phyloP scores from a whole-genome alignment of 2,888 invertebrate species.

The Tipula lateralis region DNA sequence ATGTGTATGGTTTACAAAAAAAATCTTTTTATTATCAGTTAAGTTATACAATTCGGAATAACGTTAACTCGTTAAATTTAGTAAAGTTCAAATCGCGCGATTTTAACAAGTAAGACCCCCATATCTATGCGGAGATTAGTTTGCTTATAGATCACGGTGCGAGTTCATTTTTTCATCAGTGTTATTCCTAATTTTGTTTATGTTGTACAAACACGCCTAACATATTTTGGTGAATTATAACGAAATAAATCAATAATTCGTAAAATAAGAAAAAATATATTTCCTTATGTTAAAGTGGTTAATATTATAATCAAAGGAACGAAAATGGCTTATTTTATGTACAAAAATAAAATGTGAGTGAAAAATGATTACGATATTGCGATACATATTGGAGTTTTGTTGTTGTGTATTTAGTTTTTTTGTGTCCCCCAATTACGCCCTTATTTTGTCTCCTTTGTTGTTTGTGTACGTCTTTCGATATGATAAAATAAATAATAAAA shows the following conservation, averaged over 20 bases:
- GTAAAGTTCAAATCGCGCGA: background rate
- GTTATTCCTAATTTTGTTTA: background rate
- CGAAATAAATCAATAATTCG: background rate
- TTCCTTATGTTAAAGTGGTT: conserved; percentile 5
- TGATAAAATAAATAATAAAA: background rate
- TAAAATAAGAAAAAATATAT: background rate
- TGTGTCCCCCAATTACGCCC: background rate
- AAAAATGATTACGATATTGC: background rate
- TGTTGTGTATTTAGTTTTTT: background rate
- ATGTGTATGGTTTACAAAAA: background rate
- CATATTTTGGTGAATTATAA: background rate
- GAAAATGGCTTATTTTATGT: conserved; percentile 27
- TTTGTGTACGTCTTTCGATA: background rate
- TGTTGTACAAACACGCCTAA: background rate
- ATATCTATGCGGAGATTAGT: background rate
- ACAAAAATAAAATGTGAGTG: conserved; percentile 26
- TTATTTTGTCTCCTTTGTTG: background rate
- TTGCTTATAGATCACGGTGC: background rate
- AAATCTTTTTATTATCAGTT: background rate
- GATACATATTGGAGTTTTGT: background rate
- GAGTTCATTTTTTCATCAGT: background rate
- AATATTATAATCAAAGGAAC: background rate
- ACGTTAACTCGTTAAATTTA: background rate
- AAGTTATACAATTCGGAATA: background rate
- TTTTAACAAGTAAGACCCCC: background rate